These are phyloP conservation scores for Neocloeon triangulifer DNA, from an alignment of 1,140 invertebrate genomes.

Conservation along the genomic window DNA sequence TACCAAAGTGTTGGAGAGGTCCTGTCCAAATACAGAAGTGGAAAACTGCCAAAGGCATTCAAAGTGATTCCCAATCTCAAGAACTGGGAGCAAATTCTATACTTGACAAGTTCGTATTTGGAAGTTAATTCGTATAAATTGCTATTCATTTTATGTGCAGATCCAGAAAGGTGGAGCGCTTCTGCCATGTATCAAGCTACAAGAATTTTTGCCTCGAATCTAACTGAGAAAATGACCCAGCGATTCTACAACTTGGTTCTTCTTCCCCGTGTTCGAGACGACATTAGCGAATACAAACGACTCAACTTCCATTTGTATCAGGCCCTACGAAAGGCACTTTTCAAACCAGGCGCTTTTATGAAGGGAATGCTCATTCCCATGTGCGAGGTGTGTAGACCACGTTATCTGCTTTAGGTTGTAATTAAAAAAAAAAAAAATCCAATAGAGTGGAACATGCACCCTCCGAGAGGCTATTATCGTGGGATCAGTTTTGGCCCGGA, in stretches of 20 bases:
- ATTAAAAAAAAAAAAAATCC: too few species aligned
- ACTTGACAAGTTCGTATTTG: constrained; percentile 35
- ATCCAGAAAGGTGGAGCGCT: constrained; percentile 62
- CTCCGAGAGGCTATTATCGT: constrained; percentile 88
- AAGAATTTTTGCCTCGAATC: constrained; percentile 85
- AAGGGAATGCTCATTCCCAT: constrained; percentile 87
- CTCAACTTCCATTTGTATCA: constrained; percentile 94
- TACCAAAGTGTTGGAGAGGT: constrained; percentile 78
- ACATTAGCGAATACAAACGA: constrained; percentile 84
- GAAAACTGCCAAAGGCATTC: constrained; percentile 94
- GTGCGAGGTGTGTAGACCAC: constrained; percentile 60
- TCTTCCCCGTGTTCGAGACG: constrained; percentile 80
- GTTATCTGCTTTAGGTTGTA: too few species aligned
- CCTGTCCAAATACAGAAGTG: constrained; percentile 72
- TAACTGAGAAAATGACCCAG: constrained; percentile 92
- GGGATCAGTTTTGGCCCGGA: constrained; percentile 72
- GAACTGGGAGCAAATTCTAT: constrained; percentile 94
- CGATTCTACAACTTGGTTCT: constrained; percentile 88
- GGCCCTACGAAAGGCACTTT: constrained; percentile 79
- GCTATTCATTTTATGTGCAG: constrained; percentile 14
- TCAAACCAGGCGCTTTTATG: constrained; percentile 97
- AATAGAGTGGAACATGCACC: constrained; percentile 72
- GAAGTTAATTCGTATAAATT: not conserved
- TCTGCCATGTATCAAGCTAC: constrained; percentile 93
- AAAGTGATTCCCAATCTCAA: constrained; percentile 81